Base-by-base conservation (phyloP, 2,888 invertebrate species). In the Antheraea assamensis region DNA sequence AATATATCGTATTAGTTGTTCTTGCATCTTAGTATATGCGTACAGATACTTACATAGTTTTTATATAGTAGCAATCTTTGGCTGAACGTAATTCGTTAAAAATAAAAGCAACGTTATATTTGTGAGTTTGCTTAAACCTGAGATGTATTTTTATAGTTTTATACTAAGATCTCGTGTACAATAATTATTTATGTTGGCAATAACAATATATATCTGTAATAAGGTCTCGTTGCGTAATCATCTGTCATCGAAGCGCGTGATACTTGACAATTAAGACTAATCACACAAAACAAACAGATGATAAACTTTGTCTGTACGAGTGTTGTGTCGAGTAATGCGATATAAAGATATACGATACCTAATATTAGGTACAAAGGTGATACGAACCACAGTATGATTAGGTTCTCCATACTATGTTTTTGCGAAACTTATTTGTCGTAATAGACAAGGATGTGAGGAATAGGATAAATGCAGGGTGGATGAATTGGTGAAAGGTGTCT, bases 181-280 rank as follows among this genome's bases (percentile, higher is more conserved):
- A 21, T n/a, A n/a, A 21, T 70, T 42, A 35, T 70, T 27, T 55
- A 42, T 47, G 70, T 58, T 55, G 42, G 1, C 42, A 42, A 78
- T 80, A 80, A 83, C 82, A 82, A 81, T 79, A 83, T 85, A 79
- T 81, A 78, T 42, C 42, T 80, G n/a, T n/a, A 85, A 84, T 84
- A 82, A 82, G 80, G 82, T 81, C 82, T 83, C 47, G 5, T 73
- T 88, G 84, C 87, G 87, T 84, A 88, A 89, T 84, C 82, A 76
- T 77, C 79, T 80, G 80, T 84, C 84, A 88, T 86, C 83, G 83
- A 83, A 86, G 84, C 83, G 87, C 88, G 88, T 87, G 87, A 88
- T 88, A 87, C 82, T 79, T 78, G 78, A 85, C 89, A 89, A 88
- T 89, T 88, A 88, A 88, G 84, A 89, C 83, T 90, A 90, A 92